Evolutionary conservation across 2,797 vertebrate species (phyloP), one percentile per base, ranked within the genome.

Genomic region (Oreonectes daqikongensis): DNA sequence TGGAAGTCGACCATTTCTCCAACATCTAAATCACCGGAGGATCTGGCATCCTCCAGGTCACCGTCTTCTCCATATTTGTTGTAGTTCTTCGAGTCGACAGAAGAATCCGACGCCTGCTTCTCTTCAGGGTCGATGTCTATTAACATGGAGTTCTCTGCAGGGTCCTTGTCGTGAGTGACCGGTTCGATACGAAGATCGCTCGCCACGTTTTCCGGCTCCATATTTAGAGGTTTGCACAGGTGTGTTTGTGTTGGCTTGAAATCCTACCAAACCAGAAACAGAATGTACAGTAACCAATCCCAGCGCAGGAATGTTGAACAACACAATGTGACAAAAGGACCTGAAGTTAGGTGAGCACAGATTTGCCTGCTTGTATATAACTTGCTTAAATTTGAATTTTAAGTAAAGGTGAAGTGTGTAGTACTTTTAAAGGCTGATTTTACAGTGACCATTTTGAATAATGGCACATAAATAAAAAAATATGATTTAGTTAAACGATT

Each of bases 41-140:
- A 15, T 0, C 0, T 2, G 2, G 1, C 0, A 35, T 0, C 28
- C 6, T 65, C 38, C 3, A 6, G 17, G 7, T 44, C 59, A 0
- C 28, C 0, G 4, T 5, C 65, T 12, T 7, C 53, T 1, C 1
- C 14, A 5, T 55, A 26, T 4, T 32, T 38, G 10, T 26, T 7
- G 18, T 0, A 0, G 32, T 42, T 11, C 0, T 2, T 0, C 0
- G 0, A 0, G 0, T 0, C 0, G 3, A 0, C 0, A 6, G 1
- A 0, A 20, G 2, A 14, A 2, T 0, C 2, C 3, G 7, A 8
- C 0, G 0, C 8, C 24, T 1, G 0, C 0, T 0, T 0, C 22
- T 35, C 28, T 5, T 24, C 7, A 30, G 12, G 6, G 0, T 9
- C 15, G 28, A 17, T 10, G 22, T 64, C n/a, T 0, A 20, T 12